Conservation (phyloP, 2,888 invertebrate species). For the Temnothorax rugatulus region DNA sequence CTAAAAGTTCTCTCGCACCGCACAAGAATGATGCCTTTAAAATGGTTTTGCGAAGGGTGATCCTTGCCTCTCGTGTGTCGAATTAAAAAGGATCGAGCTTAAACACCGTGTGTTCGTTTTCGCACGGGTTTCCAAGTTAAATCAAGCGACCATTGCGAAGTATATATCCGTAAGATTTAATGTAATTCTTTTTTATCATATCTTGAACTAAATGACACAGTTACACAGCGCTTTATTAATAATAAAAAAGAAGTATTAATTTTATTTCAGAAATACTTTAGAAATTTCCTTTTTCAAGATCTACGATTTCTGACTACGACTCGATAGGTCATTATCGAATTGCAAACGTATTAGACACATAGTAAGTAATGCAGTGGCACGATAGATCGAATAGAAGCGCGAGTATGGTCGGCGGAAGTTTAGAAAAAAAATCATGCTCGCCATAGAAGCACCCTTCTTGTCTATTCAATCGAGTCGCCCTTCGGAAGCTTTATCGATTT, state of each 20-base stretch:
- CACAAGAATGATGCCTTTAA: conserved; percentile 70
- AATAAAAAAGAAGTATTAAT: background rate
- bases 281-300: background rate
- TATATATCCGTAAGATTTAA: background rate
- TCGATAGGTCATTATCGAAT: background rate
- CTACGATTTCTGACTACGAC: background rate
- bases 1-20: conserved; percentile 79
- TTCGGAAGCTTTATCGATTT: conserved; percentile 78
- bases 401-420: conserved; percentile 69
- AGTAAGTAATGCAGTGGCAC: conserved; percentile 12
- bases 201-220: background rate
- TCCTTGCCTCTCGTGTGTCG: conserved; percentile 54
- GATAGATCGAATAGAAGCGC: conserved; percentile 66
- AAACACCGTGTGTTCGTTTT: conserved; percentile 76
- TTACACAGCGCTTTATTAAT: background rate
- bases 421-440: conserved; percentile 73
- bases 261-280: background rate
- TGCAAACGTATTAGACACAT: background rate
- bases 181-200: background rate
- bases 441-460: conserved; percentile 77
- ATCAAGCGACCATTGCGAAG: conserved; percentile 51
- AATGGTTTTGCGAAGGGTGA: conserved; percentile 70
- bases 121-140: conserved; percentile 73
- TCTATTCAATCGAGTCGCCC: conserved; percentile 78
- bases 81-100: conserved; percentile 73